Conservation (phyloP, 2,113 vertebrate genomes). For the Chinchilla lanigera region DNA sequence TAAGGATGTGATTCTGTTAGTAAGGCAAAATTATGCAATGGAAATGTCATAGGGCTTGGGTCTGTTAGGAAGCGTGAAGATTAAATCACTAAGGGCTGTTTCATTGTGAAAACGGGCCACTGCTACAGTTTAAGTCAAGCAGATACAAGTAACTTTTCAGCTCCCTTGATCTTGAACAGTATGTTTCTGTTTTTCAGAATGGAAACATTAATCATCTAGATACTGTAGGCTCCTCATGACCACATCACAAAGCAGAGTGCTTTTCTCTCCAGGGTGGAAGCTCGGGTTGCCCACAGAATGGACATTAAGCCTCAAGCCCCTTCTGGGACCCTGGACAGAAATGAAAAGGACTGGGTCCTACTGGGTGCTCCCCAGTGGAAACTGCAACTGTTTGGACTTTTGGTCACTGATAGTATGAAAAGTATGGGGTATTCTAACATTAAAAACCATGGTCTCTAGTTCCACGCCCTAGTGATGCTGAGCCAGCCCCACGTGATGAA, state of each 20-base stretch:
- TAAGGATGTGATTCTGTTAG: slow-evolving; percentile 82
- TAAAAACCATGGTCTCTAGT: slow-evolving; percentile 87
- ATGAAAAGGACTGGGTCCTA: slow-evolving; percentile 52
- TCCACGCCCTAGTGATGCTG: slow-evolving; percentile 90
- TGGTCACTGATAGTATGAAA: slow-evolving; percentile 79
- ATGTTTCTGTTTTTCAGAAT: slow-evolving; percentile 42
- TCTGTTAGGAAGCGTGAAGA: slow-evolving; percentile 80
- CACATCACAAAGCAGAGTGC: slow-evolving; percentile 74
- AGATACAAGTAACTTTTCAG: slow-evolving; percentile 37
- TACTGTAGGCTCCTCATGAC: slow-evolving; percentile 58
- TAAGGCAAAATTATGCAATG: slow-evolving; percentile 88
- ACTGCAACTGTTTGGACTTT: slow-evolving; percentile 81
- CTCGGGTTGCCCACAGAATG: slow-evolving; percentile 24
- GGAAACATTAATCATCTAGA: slow-evolving; percentile 67
- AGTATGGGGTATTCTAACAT: slow-evolving; percentile 82
- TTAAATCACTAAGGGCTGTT: slow-evolving; percentile 76
- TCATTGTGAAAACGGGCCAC: slow-evolving; percentile 74
- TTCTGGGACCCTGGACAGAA: slow-evolving; percentile 9
- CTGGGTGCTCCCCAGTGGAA: slow-evolving; percentile 77
- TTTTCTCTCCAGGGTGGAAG: slow-evolving; percentile 77
- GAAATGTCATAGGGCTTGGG: slow-evolving; percentile 77
- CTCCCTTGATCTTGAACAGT: slow-evolving; percentile 67
- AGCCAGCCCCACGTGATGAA: slow-evolving; percentile 87
- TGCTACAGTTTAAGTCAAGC: slow-evolving; percentile 17
- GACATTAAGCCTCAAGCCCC: slow-evolving; percentile 32